These are phyloP conservation scores for Eupithecia pulchellata DNA, from an alignment of 2,888 invertebrate genomes.

Conservation along the genomic window DNA sequence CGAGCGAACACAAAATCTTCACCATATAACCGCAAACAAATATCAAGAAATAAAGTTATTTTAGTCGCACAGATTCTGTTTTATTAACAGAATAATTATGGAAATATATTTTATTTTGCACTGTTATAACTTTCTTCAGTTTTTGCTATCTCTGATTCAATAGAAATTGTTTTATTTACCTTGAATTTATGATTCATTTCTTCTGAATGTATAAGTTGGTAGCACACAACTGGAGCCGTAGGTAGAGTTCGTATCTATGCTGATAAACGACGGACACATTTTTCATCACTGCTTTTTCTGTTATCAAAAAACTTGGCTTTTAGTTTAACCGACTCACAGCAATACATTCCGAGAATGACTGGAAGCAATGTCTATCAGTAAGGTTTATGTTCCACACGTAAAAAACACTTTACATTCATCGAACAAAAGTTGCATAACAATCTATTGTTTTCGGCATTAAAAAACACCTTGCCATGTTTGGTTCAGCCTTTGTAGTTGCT, in stretches of 20 bases:
- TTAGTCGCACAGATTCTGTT: constrained; percentile 38
- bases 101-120: constrained; percentile 48
- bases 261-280: constrained; percentile 52
- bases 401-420: constrained; percentile 57
- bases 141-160: background rate
- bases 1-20: constrained; percentile 43
- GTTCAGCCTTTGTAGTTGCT: constrained; percentile 56
- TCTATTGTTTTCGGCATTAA: constrained; percentile 71
- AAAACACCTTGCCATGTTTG: constrained; percentile 77
- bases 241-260: constrained; percentile 47
- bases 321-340: constrained; percentile 43
- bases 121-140: background rate
- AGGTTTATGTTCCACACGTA: constrained; percentile 45
- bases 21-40: constrained; percentile 44
- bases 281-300: constrained; percentile 52
- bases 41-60: constrained; percentile 46
- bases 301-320: constrained; percentile 58
- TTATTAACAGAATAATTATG: constrained; percentile 35
- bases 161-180: constrained; percentile 42
- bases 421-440: constrained; percentile 72
- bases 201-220: constrained; percentile 43
- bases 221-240: constrained; percentile 33
- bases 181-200: constrained; percentile 39
- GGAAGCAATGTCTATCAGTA: constrained; percentile 50
- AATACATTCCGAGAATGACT: constrained; percentile 62